phyloP scores from a whole-genome alignment of 2,888 invertebrate genomes.

The Margaritifera margaritifera region DNA sequence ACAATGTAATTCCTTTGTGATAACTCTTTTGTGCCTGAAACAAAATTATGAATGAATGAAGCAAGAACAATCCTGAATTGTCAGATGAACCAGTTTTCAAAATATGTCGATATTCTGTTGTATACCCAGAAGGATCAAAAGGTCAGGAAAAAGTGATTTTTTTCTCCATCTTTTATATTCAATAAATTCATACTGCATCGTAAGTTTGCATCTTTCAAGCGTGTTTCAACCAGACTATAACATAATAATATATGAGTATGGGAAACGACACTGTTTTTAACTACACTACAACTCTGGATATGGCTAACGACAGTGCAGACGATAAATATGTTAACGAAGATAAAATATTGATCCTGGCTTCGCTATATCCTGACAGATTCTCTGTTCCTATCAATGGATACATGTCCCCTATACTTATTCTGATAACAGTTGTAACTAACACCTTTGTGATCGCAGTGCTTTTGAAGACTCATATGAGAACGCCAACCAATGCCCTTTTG shows the following conservation, averaged over 20 bases:
- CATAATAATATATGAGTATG: too few relatives aligned
- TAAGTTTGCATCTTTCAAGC: too few relatives aligned
- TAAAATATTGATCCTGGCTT: slow-evolving; percentile 6
- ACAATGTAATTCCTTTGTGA: too few relatives aligned
- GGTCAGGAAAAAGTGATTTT: slow-evolving; percentile 5
- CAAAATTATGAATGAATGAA: too few relatives aligned
- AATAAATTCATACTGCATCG: too few relatives aligned
- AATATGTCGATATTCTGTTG: too few relatives aligned
- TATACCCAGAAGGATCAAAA: background rate
- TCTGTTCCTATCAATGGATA: slow-evolving; percentile 81
- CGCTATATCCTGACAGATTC: slow-evolving; percentile 42
- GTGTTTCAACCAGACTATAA: too few relatives aligned
- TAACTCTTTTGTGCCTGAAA: too few relatives aligned
- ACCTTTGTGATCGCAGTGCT: slow-evolving; percentile 92
- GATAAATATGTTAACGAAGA: background rate
- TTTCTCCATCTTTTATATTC: too few relatives aligned
- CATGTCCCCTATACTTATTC: slow-evolving; percentile 87
- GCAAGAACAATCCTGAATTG: too few relatives aligned
- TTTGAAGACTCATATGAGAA: slow-evolving; percentile 91
- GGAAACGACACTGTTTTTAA: too few relatives aligned
- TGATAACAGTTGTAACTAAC: slow-evolving; percentile 92
- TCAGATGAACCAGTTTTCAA: too few relatives aligned
- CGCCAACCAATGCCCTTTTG: slow-evolving; percentile 92
- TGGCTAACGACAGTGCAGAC: background rate
- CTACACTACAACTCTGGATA: background rate